phyloP scores from a whole-genome alignment of 2,113 vertebrate species.

The Reinhardtius hippoglossoides region DNA sequence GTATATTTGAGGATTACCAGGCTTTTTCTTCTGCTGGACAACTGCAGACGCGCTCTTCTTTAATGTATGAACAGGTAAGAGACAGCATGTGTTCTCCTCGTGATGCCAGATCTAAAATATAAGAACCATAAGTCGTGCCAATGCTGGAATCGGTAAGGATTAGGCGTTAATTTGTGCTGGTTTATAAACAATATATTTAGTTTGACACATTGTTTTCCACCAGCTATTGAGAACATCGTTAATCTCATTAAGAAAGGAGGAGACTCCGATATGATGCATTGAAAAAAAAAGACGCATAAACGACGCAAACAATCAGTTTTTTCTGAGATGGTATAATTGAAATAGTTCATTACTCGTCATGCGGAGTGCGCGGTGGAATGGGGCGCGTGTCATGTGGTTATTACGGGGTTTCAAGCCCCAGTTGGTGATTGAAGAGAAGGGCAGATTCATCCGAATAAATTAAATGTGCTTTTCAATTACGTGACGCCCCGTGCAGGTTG shows the following conservation, averaged over 20 bases:
- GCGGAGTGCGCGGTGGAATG: neutral
- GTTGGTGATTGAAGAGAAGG: neutral
- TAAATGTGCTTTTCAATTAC: slow-evolving; percentile 28
- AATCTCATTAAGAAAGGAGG: too few relatives aligned
- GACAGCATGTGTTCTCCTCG: neutral
- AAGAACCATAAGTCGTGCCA: too few relatives aligned
- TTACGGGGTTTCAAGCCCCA: neutral
- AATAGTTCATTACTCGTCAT: neutral
- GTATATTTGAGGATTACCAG: slow-evolving; percentile 51
- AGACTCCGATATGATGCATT: neutral
- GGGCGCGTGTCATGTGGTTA: neutral
- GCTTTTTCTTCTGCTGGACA: slow-evolving; percentile 46
- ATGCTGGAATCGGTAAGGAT: too few relatives aligned
- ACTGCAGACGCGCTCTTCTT: slow-evolving; percentile 54
- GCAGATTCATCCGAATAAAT: neutral
- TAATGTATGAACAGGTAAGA: slow-evolving; percentile 85
- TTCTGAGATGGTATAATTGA: neutral
- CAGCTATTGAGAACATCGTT: neutral
- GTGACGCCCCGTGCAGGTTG: slow-evolving; percentile 14
- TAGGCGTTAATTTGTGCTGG: neutral
- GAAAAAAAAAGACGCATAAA: neutral
- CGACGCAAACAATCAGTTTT: neutral
- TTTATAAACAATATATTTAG: neutral
- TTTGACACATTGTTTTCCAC: neutral
- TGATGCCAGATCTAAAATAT: too few relatives aligned